Conservation (phyloP, 2,888 invertebrate species). For the Halictus ligatus region DNA sequence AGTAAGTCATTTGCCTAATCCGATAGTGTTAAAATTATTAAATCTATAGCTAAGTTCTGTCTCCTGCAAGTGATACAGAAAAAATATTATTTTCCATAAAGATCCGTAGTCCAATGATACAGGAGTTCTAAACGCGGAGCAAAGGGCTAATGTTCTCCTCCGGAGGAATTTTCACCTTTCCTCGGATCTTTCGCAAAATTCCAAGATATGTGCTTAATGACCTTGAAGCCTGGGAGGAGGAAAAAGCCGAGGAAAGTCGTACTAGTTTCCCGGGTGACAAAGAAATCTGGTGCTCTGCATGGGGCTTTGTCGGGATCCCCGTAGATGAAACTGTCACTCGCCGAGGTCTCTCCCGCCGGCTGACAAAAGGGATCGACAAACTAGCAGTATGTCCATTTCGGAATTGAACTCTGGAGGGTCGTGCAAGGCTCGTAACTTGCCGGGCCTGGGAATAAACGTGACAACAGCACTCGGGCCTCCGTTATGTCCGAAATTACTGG, state of each 20-base stretch:
- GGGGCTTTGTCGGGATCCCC: slow-evolving; percentile 8
- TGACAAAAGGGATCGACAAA: slow-evolving; percentile 47
- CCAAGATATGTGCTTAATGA: not conserved
- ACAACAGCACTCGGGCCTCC: slow-evolving; percentile 60
- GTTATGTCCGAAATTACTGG: slow-evolving; percentile 55
- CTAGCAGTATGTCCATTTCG: slow-evolving; percentile 56
- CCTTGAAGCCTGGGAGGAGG: not conserved
- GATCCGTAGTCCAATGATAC: too few relatives aligned
- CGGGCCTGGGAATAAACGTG: slow-evolving; percentile 56
- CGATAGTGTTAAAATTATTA: too few relatives aligned
- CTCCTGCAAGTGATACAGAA: too few relatives aligned
- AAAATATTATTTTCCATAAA: too few relatives aligned
- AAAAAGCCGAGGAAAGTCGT: not conserved
- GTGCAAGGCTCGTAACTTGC: slow-evolving; percentile 45
- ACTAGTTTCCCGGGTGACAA: not conserved
- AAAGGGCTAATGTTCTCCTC: too few relatives aligned
- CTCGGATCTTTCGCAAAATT: not conserved
- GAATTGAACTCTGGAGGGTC: slow-evolving; percentile 73
- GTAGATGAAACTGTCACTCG: slow-evolving; percentile 49
- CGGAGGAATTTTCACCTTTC: too few relatives aligned
- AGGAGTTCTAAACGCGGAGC: too few relatives aligned
- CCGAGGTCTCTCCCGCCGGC: slow-evolving; percentile 12
- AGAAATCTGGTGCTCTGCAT: slow-evolving; percentile 1
- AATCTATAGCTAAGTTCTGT: too few relatives aligned
- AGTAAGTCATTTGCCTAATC: too few relatives aligned